phyloP scores from a whole-genome alignment of 2,113 vertebrate genomes.

The Capreolus pygargus region DNA sequence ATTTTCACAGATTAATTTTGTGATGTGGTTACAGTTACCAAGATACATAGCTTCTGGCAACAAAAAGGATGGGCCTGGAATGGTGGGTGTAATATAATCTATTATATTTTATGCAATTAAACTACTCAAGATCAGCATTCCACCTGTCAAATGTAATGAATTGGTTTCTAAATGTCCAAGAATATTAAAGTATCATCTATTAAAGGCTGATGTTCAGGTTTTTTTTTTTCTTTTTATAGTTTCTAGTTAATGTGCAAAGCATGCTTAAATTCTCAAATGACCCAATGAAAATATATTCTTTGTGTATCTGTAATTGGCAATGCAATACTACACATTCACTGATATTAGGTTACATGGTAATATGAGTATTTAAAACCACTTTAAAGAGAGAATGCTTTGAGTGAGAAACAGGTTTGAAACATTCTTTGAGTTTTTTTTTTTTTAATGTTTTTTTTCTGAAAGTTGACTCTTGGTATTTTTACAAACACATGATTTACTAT shows the following conservation, averaged over 20 bases:
- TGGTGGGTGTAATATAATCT: neutral
- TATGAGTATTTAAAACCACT: neutral
- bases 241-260: conserved; percentile 16
- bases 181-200: conserved; percentile 30
- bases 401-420: neutral
- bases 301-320: neutral
- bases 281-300: neutral
- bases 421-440: neutral
- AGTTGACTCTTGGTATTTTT: neutral
- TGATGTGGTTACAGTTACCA: neutral
- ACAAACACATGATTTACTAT: neutral
- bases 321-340: neutral
- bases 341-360: neutral
- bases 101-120: conserved; percentile 32
- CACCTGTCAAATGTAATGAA: neutral
- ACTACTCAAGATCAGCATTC: neutral
- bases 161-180: conserved; percentile 18
- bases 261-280: neutral
- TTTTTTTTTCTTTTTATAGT: neutral
- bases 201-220: neutral
- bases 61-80: neutral
- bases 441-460: neutral
- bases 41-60: neutral
- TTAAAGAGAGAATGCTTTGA: neutral
- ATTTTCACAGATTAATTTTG: conserved; percentile 19